Percentiles rank a stretch among this genome's conserved stretches.
Conservation (phyloP, 2,888 invertebrate species). For the Mythimna albipuncta region DNA sequence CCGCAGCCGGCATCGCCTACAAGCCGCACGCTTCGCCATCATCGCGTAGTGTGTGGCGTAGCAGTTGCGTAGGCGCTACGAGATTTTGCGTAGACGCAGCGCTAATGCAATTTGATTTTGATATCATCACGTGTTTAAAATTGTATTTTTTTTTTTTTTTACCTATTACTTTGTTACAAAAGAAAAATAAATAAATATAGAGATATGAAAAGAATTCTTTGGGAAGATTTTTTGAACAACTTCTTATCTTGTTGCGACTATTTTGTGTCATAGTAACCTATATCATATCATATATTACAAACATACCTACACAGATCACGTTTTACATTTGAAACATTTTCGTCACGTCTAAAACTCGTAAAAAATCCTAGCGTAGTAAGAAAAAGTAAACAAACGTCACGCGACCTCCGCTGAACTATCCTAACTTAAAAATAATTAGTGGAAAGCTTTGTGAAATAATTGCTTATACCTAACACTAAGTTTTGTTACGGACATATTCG, state of each 20-base stretch:
- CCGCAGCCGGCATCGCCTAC: not conserved
- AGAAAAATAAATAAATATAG: too few species aligned
- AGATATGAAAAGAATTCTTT: not conserved
- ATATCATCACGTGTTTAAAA: not conserved
- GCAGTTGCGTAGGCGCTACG: slow-evolving; percentile 12
- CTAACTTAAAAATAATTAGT: slow-evolving; percentile 1
- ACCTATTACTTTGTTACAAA: too few species aligned
- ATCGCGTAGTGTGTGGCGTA: slow-evolving; percentile 1
- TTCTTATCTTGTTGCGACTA: not conserved
- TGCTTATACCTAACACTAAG: slow-evolving; percentile 10
- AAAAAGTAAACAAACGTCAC: too few species aligned
- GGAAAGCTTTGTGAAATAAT: slow-evolving; percentile 2
- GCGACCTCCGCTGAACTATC: not conserved
- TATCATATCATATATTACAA: not conserved
- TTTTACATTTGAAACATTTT: not conserved
- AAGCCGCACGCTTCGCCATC: not conserved
- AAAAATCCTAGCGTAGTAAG: slow-evolving; percentile 2
- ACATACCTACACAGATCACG: not conserved
- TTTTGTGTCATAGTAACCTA: too few species aligned
- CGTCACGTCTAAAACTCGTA: not conserved
- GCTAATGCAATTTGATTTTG: not conserved
- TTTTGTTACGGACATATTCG: slow-evolving; percentile 21
- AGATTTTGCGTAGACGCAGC: not conserved
- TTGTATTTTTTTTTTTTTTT: not conserved
- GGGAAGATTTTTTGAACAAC: not conserved